phyloP scores from a whole-genome alignment of 2,888 invertebrate species.

The Andricus curvator region DNA sequence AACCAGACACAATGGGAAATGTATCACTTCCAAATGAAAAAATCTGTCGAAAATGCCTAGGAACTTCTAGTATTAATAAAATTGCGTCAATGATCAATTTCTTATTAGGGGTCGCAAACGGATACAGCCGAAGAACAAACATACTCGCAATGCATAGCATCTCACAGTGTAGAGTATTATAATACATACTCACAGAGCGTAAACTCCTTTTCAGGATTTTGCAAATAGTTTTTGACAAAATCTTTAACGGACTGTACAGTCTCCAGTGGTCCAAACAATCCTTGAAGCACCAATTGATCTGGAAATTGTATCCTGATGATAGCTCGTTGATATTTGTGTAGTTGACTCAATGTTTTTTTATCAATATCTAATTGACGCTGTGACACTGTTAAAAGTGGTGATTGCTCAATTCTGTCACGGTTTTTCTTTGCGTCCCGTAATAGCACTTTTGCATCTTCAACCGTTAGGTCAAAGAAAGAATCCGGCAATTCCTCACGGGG shows the following conservation, averaged over 20 bases:
- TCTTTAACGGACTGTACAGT: constrained; percentile 85
- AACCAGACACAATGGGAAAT: too few relatives aligned
- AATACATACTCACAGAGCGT: constrained; percentile 86
- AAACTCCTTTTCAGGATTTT: constrained; percentile 84
- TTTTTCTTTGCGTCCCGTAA: constrained; percentile 86
- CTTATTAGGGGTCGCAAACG: too few relatives aligned
- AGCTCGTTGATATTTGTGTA: constrained; percentile 86
- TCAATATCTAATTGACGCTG: constrained; percentile 82
- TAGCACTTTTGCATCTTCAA: constrained; percentile 89
- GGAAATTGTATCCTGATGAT: constrained; percentile 93
- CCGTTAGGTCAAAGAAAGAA: constrained; percentile 92
- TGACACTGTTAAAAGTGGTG: constrained; percentile 85
- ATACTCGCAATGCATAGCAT: too few relatives aligned
- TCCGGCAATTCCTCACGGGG: constrained; percentile 88
- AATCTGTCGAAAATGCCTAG: too few relatives aligned
- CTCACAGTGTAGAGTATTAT: too few relatives aligned
- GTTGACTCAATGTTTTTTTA: constrained; percentile 80
- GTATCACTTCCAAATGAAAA: too few relatives aligned
- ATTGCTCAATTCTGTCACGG: constrained; percentile 82
- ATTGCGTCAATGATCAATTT: too few relatives aligned
- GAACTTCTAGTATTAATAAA: too few relatives aligned
- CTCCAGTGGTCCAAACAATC: constrained; percentile 89
- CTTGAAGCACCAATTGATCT: constrained; percentile 91
- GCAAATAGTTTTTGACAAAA: constrained; percentile 87
- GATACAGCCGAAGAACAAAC: too few relatives aligned